Base-by-base conservation (phyloP, 2,113 vertebrate species). In the Campylomormyrus numenius region DNA sequence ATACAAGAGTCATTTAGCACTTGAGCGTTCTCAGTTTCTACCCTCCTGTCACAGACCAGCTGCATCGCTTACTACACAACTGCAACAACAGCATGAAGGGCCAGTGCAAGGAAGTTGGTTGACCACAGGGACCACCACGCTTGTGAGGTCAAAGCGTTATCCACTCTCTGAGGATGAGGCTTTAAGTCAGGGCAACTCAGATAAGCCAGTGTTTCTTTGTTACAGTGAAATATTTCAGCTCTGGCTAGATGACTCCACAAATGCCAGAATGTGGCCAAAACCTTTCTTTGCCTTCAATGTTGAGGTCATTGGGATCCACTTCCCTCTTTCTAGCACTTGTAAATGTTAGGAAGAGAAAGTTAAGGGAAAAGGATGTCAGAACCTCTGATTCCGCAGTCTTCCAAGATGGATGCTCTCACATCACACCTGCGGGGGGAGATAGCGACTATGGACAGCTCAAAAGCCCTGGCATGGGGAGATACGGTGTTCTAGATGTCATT, bases 1-100 rank as follows among this genome's bases (percentile, higher is more conserved):
- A 39, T 89, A 58, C 89, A 80, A 35, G 74, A 42, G 74, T 80
- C 74, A 19, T 80, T 80, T 42, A 70, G 62, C 62, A 70, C n/a
- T 70, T 70, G 62, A 31, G 9, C 27, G 11, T 70, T 70, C 62
- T 70, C 62, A 66, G 62, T n/a, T 80, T 80, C 74, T 80, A 42
- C 5, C 4, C 35, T 42, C 74, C 35, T 42, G 74, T 39, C 74
- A 80, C 74, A 80, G 35, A 35, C 4, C 35, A 39, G 35, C 74
- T 80, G 35, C 35, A 7, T 42, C 0, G 15, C 35, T 42, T 80
- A 19, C 35, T 80, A 80, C 13, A 42, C 4, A 2, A 42, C 15
- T 77, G 27, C 35, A 77, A 42, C 4, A 42, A 35, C 31, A 80
- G 15, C 74, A 42, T 19, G 5, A 42, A 42, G 35, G 74, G 35